phyloP scores from a whole-genome alignment of 2,797 vertebrate species.

The Salmo trutta region DNA sequence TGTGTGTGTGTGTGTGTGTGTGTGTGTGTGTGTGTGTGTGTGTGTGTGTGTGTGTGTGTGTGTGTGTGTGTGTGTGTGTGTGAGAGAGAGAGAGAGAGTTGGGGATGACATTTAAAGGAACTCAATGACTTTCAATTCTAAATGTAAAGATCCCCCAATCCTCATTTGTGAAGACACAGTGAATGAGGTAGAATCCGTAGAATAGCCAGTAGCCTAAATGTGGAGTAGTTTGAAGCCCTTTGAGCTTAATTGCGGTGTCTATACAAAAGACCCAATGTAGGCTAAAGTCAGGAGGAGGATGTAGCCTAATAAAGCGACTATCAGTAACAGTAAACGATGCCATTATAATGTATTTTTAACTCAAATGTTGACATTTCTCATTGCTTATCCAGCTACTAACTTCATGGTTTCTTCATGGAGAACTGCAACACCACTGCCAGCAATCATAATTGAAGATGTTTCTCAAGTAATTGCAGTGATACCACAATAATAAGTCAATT shows the following conservation, averaged over 20 bases:
- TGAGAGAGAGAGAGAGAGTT: no score
- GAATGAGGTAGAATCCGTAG: no score
- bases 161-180: no score
- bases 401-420: neutral
- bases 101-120: no score
- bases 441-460: neutral
- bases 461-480: neutral
- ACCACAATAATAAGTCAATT: neutral
- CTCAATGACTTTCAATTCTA: no score
- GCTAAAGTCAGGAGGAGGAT: slow-evolving; percentile 48
- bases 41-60: neutral
- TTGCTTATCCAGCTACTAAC: neutral
- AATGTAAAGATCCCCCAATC: no score
- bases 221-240: slow-evolving; percentile 31
- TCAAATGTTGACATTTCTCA: slow-evolving; percentile 14
- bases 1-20: no score
- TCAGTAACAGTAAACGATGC: slow-evolving; percentile 53
- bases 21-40: neutral
- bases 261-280: slow-evolving; percentile 44
- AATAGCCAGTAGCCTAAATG: no score
- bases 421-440: neutral
- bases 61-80: no score
- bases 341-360: slow-evolving; percentile 42
- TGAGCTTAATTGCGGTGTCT: slow-evolving; percentile 59
- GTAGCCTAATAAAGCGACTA: slow-evolving; percentile 56